Evolutionary conservation across 2,797 vertebrate genomes (phyloP).

Genomic region (Tragopan temminckii): DNA sequence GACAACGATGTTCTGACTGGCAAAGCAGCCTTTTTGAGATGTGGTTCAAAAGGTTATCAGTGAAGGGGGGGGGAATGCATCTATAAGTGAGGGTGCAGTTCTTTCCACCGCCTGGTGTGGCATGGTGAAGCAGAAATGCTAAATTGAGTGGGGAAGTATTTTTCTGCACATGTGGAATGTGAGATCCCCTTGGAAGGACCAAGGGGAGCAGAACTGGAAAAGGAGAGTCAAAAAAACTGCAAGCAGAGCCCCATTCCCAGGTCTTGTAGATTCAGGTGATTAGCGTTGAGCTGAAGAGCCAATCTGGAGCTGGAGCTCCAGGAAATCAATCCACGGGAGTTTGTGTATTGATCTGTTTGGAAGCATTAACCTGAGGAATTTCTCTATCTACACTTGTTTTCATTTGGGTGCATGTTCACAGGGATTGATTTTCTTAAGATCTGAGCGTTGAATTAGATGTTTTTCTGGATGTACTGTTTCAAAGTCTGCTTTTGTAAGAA

Average conservation of each 20-base stretch:
- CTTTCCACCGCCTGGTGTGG: background rate
- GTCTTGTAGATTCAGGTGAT: background rate
- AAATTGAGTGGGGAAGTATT: background rate
- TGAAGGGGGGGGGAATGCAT: background rate
- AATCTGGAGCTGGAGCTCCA: background rate
- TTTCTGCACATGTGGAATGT: background rate
- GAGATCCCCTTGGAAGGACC: background rate
- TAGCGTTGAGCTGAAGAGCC: background rate
- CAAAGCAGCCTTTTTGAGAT: constrained; percentile 13
- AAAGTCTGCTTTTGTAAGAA: background rate
- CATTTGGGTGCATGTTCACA: constrained; percentile 38
- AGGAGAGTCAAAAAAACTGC: background rate
- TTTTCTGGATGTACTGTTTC: constrained; percentile 46
- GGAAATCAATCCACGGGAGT: constrained; percentile 34
- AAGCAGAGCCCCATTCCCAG: background rate
- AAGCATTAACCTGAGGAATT: constrained; percentile 56
- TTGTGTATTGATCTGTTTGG: constrained; percentile 62
- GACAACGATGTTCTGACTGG: background rate
- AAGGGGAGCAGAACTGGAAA: background rate
- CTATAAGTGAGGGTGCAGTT: background rate
- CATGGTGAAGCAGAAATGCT: background rate
- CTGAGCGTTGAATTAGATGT: constrained; percentile 3
- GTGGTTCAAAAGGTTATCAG: constrained; percentile 4
- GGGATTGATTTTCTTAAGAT: constrained; percentile 48
- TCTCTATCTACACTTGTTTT: constrained; percentile 54